Evolutionary conservation across 2,113 vertebrate genomes (phyloP).

Genomic region (Elachura formosa): DNA sequence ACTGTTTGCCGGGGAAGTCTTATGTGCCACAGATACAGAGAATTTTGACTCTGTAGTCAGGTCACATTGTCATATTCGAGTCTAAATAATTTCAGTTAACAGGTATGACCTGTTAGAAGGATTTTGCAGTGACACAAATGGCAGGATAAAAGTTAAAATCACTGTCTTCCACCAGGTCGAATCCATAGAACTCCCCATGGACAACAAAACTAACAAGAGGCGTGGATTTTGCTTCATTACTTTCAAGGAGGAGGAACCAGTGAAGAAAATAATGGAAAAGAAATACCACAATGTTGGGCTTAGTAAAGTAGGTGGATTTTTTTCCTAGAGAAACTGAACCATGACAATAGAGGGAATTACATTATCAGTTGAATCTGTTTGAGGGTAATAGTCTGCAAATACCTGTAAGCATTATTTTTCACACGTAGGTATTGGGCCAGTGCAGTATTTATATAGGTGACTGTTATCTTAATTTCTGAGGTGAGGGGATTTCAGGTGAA

Average conservation of each 20-base stretch:
- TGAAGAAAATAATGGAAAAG: constrained; percentile 98
- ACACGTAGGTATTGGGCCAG: background rate
- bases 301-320: constrained; percentile 84
- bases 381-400: background rate
- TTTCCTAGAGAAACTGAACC: background rate
- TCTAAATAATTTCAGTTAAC: background rate
- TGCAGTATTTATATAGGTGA: background rate
- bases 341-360: background rate
- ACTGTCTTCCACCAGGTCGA: constrained; percentile 79
- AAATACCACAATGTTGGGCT: constrained; percentile 98
- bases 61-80: background rate
- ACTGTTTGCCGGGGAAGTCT: background rate
- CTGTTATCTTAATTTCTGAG: background rate
- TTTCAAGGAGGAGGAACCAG: constrained; percentile 94
- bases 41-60: background rate
- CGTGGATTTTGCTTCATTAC: constrained; percentile 99
- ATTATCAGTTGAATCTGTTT: background rate
- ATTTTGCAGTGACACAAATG: background rate
- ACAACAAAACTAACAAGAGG: constrained; percentile 98
- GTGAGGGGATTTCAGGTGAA: background rate
- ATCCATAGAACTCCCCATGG: constrained; percentile 96
- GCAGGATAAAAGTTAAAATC: background rate
- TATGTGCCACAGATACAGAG: fast-evolving
- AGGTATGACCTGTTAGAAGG: background rate
- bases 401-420: background rate